Conservation (phyloP, 1,140 invertebrate species). For the Lasioglossum baleicum region DNA sequence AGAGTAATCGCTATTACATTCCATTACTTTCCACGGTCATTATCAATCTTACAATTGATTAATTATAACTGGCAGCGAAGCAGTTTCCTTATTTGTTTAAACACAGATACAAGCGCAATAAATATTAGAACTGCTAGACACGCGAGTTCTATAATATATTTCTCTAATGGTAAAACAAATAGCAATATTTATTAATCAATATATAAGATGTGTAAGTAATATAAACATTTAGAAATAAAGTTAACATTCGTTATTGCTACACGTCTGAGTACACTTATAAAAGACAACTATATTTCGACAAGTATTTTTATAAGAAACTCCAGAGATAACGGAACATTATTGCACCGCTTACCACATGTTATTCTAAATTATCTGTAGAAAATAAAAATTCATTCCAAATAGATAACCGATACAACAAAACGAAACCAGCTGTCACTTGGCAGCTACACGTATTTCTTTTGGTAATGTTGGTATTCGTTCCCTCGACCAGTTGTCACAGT, state of each 20-base stretch:
- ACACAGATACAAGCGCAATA: not conserved
- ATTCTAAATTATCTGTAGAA: slow-evolving; percentile 17
- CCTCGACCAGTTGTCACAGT: not conserved
- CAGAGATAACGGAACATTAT: not conserved
- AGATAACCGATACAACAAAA: slow-evolving; percentile 31
- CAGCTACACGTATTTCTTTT: slow-evolving; percentile 53
- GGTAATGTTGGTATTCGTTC: slow-evolving; percentile 37
- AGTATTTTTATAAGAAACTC: not conserved
- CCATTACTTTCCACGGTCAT: no score
- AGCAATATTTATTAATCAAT: no score
- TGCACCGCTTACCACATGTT: slow-evolving; percentile 43
- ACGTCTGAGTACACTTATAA: not conserved
- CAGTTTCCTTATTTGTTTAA: not conserved
- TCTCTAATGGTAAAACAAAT: not conserved
- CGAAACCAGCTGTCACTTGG: slow-evolving; percentile 54
- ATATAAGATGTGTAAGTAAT: not conserved
- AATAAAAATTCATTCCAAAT: slow-evolving; percentile 25
- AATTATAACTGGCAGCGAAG: not conserved
- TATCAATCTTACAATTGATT: not conserved
- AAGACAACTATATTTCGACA: not conserved
- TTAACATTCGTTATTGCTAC: slow-evolving; percentile 2
- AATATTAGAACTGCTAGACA: not conserved
- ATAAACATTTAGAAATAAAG: not conserved
- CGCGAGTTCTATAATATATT: not conserved
- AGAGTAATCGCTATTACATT: not conserved